Evolutionary conservation across 2,888 invertebrate species (phyloP), one percentile per base, ranked within the genome.

Genomic region (Xestia sexstrigata): DNA sequence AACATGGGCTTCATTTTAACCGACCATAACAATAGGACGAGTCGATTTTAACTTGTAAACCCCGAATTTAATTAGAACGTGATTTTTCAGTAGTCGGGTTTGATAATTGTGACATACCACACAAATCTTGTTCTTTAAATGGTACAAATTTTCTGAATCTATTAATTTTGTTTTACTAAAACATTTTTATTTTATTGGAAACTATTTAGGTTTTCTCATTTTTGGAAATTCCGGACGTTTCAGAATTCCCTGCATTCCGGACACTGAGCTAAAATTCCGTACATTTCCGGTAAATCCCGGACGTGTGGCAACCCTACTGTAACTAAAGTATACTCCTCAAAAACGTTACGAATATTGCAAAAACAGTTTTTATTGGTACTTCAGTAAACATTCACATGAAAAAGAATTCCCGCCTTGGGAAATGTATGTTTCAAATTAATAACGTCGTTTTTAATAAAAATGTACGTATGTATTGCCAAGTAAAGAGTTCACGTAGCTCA

Each of bases 401-500:
- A 45, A 74, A 82, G 49, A 74, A 82, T 78, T 74, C 47, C 55
- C 62, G 70, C n/a, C 85, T 26, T 60, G 75, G 80, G 71, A 83
- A 87, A 87, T 75, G 52, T 75, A 76, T 78, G 79, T 23, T 79
- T 71, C 15, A 81, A 88, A 86, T 88, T 83, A 84, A 81, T 84
- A 86, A 73, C 70, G 55, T 65, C 47, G 72, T 74, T 85, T 87
- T 80, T 76, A 84, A 83, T 79, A 86, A 83, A 70, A 88, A 82
- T 76, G 60, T 81, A 70, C 81, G 76, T 78, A 80, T 78, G 79
- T 83, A 76, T 80, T 83, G 78, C 80, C 74, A 82, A 83, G 85
- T 83, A 87, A 86, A 84, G 86, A 89, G 80, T 86, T 87, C 90
- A 89, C 90, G 91, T 89, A 90, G 63, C 86, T 84, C 90, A 86